phyloP scores from a whole-genome alignment of 2,113 vertebrate genomes.

The Antennarius striatus region DNA sequence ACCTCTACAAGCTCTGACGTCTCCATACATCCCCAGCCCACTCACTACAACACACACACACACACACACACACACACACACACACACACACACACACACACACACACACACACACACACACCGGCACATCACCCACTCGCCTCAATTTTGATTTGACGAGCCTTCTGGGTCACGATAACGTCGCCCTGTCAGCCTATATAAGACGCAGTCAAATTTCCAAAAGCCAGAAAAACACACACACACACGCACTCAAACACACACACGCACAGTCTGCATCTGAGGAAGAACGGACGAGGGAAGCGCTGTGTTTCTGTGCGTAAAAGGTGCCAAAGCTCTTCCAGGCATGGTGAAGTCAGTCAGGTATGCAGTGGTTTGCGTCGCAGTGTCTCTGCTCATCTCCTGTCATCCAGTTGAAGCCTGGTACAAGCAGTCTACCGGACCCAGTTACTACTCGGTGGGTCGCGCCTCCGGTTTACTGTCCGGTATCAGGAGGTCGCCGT shows the following conservation, averaged over 20 bases:
- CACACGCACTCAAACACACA: slow-evolving; percentile 37
- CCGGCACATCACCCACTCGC: slow-evolving; percentile 60
- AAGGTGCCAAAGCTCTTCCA: slow-evolving; percentile 23
- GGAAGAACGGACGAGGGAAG: not conserved
- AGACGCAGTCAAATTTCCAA: slow-evolving; percentile 56
- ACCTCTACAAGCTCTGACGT: slow-evolving; percentile 39
- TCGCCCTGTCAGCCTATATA: slow-evolving; percentile 69
- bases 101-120: not conserved
- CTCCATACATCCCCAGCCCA: slow-evolving; percentile 18
- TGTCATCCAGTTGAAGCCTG: slow-evolving; percentile 76
- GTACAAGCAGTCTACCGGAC: slow-evolving; percentile 83
- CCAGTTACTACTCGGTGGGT: slow-evolving; percentile 83
- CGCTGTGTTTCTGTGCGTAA: slow-evolving; percentile 27
- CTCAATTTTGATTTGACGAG: slow-evolving; percentile 68
- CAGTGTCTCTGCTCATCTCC: slow-evolving; percentile 79
- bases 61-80: slow-evolving; percentile 13
- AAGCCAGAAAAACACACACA: slow-evolving; percentile 31
- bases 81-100: slow-evolving; percentile 15
- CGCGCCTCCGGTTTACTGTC: slow-evolving; percentile 86
- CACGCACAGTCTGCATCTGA: slow-evolving; percentile 13
- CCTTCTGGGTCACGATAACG: slow-evolving; percentile 61
- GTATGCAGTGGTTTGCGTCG: slow-evolving; percentile 72
- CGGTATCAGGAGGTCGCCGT: slow-evolving; percentile 78
- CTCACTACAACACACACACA: not conserved
- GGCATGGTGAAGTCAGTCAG: slow-evolving; percentile 69